Evolutionary conservation across 2,113 vertebrate genomes (phyloP), one percentile per base, ranked within the genome.

Genomic region (Ictidomys tridecemlineatus): DNA sequence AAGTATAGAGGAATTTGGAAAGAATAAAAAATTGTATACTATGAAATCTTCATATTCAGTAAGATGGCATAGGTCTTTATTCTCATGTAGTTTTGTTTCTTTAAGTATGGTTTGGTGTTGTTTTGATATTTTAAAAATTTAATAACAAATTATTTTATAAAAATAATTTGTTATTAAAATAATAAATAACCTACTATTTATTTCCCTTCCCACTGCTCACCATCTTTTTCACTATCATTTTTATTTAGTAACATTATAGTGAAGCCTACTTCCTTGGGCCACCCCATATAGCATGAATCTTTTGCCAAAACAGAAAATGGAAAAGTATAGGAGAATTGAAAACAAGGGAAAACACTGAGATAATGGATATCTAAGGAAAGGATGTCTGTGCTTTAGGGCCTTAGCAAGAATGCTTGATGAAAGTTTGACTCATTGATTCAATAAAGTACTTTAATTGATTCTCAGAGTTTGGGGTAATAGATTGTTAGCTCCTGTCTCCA

Each of bases 391-490:
- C 42, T 97, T 83, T 42, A 85, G 69, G 79, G 84, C 72, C 22
- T 94, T 56, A 85, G 83, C 93, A 79, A 95, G 20, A 13, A 48
- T 61, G 1, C 56, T 89, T 95, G 69, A 94, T 95, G 78, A 94
- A 97, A 97, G n/a, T 93, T 96, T 96, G 88, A 96, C 78, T 95
- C 96, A 95, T 89, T 91, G 96, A 96, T 95, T 94, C 91, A 97
- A 93, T 97, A 94, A 97, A 96, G 86, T 83, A 87, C 67, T 91
- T 97, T 96, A 96, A 97, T 96, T 96, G 93, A 96, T 97, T 96
- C 85, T 94, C 37, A 86, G 91, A 87, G 63, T 94, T 97, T 70
- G 93, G n/a, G 79, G 28, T 97, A 97, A 95, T 93, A 96, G 93
- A 97, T 95, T 94, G 85, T 91, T 95, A 96, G 88, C 48, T 91